Base-by-base conservation (phyloP, 2,113 vertebrate species). In the Pseudorhombus dupliciocellatus region DNA sequence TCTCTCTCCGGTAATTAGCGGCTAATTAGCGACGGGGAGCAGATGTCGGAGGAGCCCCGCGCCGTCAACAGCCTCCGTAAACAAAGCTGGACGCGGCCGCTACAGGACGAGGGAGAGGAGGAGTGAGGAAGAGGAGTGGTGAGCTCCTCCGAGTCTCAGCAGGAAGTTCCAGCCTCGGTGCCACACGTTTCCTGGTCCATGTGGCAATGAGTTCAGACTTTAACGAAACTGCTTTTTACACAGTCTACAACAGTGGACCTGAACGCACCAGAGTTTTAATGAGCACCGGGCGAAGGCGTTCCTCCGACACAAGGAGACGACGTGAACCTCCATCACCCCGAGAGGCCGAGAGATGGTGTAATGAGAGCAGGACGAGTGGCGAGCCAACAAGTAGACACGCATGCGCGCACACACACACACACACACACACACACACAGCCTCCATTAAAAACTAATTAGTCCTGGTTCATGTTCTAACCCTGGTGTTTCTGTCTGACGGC, bases 1-100 rank as follows among this genome's bases (percentile, higher is more conserved):
- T 95, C 94, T 95, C 94, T 95, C 93, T 92, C 93, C 93, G 85
- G 93, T 95, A 97, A 98, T 98, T 97, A 98, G 86, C 92, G 88
- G 93, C 94, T 97, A 97, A 98, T 98, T 97, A 97, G 95, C 90
- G 92, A 86, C 90, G 93, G 84, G 90, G 94, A 97, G 95, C 97
- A 99, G 97, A 96, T 97, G 97, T 96, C 94, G 93, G 91, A 92
- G 86, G 93, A 95, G 92, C 94, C 95, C 95, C 89, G 93, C 91
- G 94, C 94, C 93, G 93, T 94, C 92, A 93, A 94, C 95, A 94
- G 94, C 94, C 95, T 96, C 94, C 93, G 96, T 96, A 96, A 97
- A 97, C 96, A 98, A 97, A 96, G 95, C 95, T 96, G 96, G 94
- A 95, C 87, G 58, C 77, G 67, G 77, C 75, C 73, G 70, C 55